A percentile compares a stretch with the other conserved stretches of the same genome.
These are phyloP conservation scores for Amaurobius ferox DNA, from an alignment of 2,888 invertebrate species.

Conservation along the genomic window DNA sequence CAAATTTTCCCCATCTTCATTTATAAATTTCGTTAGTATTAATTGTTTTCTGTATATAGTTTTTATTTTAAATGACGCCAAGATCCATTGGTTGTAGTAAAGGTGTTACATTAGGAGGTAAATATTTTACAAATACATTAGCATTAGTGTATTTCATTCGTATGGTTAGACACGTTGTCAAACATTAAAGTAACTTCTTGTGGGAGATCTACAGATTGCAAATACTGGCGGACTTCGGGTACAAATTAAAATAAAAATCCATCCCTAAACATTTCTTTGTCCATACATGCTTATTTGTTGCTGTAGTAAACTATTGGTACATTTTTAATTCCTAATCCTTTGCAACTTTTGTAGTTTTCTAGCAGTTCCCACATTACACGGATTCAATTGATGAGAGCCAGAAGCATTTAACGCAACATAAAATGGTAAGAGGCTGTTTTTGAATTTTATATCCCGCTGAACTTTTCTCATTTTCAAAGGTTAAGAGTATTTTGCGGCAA, in stretches of 20 bases:
- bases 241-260: not conserved
- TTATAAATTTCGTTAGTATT: too few species aligned
- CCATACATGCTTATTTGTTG: not conserved
- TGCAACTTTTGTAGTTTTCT: too few species aligned
- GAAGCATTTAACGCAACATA: not conserved
- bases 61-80: too few species aligned
- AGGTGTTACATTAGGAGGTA: constrained; percentile 1
- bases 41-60: too few species aligned
- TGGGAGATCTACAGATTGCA: not conserved
- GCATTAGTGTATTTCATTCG: too few species aligned
- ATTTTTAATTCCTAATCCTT: not conserved
- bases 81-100: too few species aligned
- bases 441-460: not conserved
- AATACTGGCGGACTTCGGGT: not conserved
- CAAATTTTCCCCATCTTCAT: too few species aligned
- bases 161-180: constrained; percentile 6
- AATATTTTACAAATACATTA: not conserved
- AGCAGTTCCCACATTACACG: too few species aligned
- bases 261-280: too few species aligned
- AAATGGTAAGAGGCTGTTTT: not conserved
- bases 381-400: too few species aligned
- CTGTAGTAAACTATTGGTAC: not conserved
- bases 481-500: too few species aligned
- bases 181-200: not conserved
- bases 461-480: too few species aligned